These are phyloP conservation scores for Cygnus atratus DNA, from an alignment of 2,113 vertebrate genomes.

Conservation along the genomic window DNA sequence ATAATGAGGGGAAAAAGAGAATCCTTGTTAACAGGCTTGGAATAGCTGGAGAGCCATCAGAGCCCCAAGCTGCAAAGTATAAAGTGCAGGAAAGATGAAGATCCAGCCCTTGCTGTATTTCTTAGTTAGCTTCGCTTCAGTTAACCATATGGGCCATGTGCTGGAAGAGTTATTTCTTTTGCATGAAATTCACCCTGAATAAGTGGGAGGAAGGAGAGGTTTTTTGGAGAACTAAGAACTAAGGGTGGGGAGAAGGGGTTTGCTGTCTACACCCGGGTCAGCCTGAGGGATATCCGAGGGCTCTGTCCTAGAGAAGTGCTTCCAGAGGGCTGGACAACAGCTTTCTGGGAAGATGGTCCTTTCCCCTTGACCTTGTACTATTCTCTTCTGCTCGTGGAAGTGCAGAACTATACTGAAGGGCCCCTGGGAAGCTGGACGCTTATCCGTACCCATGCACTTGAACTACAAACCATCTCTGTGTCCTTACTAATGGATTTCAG, in stretches of 20 bases:
- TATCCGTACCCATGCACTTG: not conserved
- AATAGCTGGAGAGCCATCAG: not conserved
- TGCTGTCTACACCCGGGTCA: not conserved
- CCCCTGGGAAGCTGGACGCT: not conserved
- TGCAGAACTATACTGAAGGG: not conserved
- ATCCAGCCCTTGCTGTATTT: not conserved
- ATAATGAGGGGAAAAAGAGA: not conserved
- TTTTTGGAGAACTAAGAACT: not conserved
- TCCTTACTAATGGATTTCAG: not conserved
- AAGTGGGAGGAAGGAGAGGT: not conserved
- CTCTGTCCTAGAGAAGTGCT: not conserved
- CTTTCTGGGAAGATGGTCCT: not conserved
- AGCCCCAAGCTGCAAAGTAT: not conserved
- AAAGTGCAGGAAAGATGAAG: not conserved
- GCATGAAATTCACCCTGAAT: not conserved
- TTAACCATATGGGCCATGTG: not conserved
- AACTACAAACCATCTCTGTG: not conserved
- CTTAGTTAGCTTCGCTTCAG: not conserved
- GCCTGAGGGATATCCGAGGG: not conserved
- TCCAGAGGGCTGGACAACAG: not conserved
- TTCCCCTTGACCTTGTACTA: not conserved
- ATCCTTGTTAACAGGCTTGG: not conserved
- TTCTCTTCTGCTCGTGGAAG: not conserved
- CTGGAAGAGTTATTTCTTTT: not conserved
- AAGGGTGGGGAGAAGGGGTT: not conserved